A percentile compares a stretch with the other conserved stretches of the same genome.
Evolutionary conservation across 2,113 vertebrate species (phyloP).

Genomic region (Camarhynchus parvulus): DNA sequence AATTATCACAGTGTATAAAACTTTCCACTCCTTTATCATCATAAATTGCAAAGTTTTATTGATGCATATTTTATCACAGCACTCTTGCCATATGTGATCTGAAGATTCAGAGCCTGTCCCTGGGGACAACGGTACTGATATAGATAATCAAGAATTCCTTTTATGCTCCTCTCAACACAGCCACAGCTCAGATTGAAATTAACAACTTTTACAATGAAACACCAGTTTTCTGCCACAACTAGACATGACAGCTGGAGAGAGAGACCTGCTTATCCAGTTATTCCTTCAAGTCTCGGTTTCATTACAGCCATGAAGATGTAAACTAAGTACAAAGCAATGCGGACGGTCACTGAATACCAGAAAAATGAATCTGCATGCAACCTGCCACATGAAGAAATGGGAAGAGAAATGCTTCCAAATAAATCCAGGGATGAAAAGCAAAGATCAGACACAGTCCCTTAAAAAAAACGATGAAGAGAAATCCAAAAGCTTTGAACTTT

Average conservation of each 20-base stretch:
- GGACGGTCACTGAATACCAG: constrained; percentile 25
- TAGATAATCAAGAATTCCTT: constrained; percentile 81
- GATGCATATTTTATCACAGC: constrained; percentile 83
- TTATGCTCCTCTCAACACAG: constrained; percentile 67
- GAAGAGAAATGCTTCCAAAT: constrained; percentile 35
- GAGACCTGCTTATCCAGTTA: constrained; percentile 67
- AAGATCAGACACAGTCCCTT: constrained; percentile 19
- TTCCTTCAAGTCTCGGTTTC: constrained; percentile 52
- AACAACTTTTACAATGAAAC: constrained; percentile 81
- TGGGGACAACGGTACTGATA: constrained; percentile 68
- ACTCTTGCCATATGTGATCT: constrained; percentile 78
- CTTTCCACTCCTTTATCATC: constrained; percentile 73
- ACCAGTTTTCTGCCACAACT: constrained; percentile 74
- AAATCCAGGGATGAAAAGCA: constrained; percentile 40
- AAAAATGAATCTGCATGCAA: neutral
- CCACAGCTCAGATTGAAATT: constrained; percentile 75
- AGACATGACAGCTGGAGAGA: constrained; percentile 73
- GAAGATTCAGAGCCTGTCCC: constrained; percentile 73
- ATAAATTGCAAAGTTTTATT: constrained; percentile 72
- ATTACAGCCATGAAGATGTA: constrained; percentile 51
- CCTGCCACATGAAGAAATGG: neutral
- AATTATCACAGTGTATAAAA: constrained; percentile 67
- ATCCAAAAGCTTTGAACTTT: constrained; percentile 19
- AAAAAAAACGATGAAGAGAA: neutral
- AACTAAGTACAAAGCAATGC: constrained; percentile 28